Evolutionary conservation across 2,888 invertebrate genomes (phyloP).

Genomic region (Fragum fragum): DNA sequence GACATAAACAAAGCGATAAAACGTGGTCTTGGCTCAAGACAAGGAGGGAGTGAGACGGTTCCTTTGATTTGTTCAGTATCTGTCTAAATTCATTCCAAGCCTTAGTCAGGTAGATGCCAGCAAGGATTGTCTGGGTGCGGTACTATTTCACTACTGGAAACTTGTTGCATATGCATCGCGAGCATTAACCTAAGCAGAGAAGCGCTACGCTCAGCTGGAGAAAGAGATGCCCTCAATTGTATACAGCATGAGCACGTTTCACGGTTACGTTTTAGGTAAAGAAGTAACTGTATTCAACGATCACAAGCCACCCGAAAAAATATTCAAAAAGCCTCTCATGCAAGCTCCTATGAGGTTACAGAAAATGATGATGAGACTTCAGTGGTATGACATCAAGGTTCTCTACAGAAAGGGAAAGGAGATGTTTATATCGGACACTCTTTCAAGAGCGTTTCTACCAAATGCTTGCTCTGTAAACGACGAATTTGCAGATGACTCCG

Average conservation of each 20-base stretch:
- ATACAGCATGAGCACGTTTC: slow-evolving; percentile 55
- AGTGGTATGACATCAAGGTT: slow-evolving; percentile 58
- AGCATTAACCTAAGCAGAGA: slow-evolving; percentile 55
- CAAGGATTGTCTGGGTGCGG: slow-evolving; percentile 65
- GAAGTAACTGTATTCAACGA: slow-evolving; percentile 58
- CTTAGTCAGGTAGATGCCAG: slow-evolving; percentile 63
- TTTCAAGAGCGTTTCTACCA: slow-evolving; percentile 66
- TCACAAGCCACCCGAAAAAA: slow-evolving; percentile 56
- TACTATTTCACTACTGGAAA: slow-evolving; percentile 57
- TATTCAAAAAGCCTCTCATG: slow-evolving; percentile 42
- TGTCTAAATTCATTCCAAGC: slow-evolving; percentile 68
- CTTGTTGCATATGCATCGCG: slow-evolving; percentile 64
- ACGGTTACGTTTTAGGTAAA: slow-evolving; percentile 63
- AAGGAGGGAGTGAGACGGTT: slow-evolving; percentile 65
- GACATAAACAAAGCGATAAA: slow-evolving; percentile 68
- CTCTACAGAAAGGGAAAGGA: slow-evolving; percentile 51
- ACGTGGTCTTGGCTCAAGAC: slow-evolving; percentile 63
- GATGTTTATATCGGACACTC: slow-evolving; percentile 54
- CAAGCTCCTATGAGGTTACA: slow-evolving; percentile 43
- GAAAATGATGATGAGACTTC: slow-evolving; percentile 43
- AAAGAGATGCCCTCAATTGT: slow-evolving; percentile 65
- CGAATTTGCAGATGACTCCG: neutral
- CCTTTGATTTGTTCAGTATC: slow-evolving; percentile 63
- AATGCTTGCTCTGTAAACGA: neutral
- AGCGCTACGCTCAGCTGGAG: slow-evolving; percentile 58